Base-by-base conservation (phyloP, 2,113 vertebrate species). In the Clarias batrachus region DNA sequence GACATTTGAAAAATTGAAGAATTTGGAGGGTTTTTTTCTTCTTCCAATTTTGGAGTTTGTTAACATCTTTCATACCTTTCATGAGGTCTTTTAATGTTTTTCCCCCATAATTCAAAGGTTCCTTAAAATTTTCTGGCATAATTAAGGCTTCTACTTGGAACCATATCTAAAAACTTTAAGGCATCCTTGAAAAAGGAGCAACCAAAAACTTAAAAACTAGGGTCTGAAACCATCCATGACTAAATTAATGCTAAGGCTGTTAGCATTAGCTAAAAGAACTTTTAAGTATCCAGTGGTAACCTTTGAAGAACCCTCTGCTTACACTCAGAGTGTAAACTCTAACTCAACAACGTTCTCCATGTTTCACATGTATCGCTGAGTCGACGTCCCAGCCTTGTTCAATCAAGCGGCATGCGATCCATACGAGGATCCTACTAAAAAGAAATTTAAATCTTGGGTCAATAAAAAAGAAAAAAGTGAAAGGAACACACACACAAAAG, bases 401-500 rank as follows among this genome's bases (percentile, higher is more conserved):
- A 80, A 85, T 65, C 74, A 73, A 60, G 33, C 59, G 41, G 68
- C 85, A 48, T 52, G 59, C 60, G 27, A 85, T 37, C 84, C 66
- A 71, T 59, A 71, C 66, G 10, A 71, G 82, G 68, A 73, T 73
- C 30, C 82, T 73, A 66, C 65, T 41, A 30, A 48, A 81, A 81
- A 71, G 12, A 73, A 56, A 80, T 59, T 33, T 1, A 82, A 30
- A 52, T 73, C 66, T 52, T 60, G 54, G 30, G 78, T 86, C 77
- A 60, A 86, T 21, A 60, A 60, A 81, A 59, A 70, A 25, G 8
- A 54, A 17, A 27, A 33, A 70, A 70, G 56, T 62, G 25, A 59
- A 85, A 27, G 48, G 77, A 59, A 81, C 41, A 70, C 37, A 81
- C 83, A 85, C 76, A 84, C 66, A 59, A 85, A 77, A 41, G 73